Conservation (phyloP, 1,140 invertebrate species). For the Pogonomyrmex barbatus region DNA sequence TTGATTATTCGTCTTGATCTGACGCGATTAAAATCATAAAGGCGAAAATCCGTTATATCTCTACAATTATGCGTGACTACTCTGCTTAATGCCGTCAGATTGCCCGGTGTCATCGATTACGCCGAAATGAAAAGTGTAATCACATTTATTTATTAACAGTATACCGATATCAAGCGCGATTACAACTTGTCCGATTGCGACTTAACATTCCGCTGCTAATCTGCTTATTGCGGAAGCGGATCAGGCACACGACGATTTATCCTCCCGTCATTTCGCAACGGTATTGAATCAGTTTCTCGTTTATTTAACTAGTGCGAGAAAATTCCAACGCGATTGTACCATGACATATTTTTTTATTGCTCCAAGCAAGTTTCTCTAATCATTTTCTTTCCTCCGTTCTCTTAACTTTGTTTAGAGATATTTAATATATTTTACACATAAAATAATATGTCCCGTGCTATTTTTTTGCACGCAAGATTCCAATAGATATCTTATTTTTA, state of each 20-base stretch:
- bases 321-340: constrained; percentile 9
- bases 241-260: constrained; percentile 68
- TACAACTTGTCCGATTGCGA: background rate
- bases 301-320: constrained; percentile 32
- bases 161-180: background rate
- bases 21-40: constrained; percentile 31
- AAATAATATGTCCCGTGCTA: background rate
- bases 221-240: constrained; percentile 60
- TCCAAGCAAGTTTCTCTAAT: background rate
- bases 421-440: background rate
- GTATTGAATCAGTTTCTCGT: background rate
- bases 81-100: constrained; percentile 14
- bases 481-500: background rate
- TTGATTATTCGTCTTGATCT: constrained; percentile 23
- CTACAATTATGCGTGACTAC: constrained; percentile 40
- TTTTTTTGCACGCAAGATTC: background rate
- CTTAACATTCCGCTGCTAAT: constrained; percentile 61
- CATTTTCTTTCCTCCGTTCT: background rate
- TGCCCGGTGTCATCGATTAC: constrained; percentile 63
- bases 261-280: constrained; percentile 25
- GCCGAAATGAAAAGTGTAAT: constrained; percentile 57
- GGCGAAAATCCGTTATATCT: constrained; percentile 33
- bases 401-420: background rate
- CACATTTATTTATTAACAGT: constrained; percentile 66
- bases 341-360: background rate